A percentile compares a stretch with the other conserved stretches of the same genome.
phyloP scores from a whole-genome alignment of 2,888 invertebrate genomes.

The Idaea dimidiata region DNA sequence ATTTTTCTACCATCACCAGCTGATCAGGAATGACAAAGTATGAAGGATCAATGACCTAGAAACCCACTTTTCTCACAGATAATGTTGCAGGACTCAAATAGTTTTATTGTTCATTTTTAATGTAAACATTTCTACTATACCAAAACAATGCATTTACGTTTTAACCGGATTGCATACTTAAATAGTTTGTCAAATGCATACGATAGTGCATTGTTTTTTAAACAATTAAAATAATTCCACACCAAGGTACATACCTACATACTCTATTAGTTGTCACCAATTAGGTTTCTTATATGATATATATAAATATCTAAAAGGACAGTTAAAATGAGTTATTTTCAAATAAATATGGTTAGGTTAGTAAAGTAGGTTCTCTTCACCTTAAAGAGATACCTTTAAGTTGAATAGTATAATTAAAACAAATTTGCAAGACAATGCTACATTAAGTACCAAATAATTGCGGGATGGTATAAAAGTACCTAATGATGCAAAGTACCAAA shows the following conservation, averaged over 20 bases:
- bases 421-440: no score
- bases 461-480: no score
- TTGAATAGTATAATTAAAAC: no score
- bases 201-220: neutral
- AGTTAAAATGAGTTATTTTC: no score
- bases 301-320: neutral
- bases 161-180: conserved; percentile 10
- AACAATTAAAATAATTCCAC: neutral
- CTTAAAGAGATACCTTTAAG: no score
- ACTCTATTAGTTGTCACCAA: neutral
- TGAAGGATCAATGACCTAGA: neutral
- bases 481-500: neutral
- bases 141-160: conserved; percentile 7
- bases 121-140: neutral
- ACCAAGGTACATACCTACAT: neutral
- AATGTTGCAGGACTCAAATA: neutral
- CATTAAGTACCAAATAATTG: no score
- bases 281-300: neutral
- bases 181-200: conserved; percentile 16
- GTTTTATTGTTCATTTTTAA: neutral
- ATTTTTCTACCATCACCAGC: neutral
- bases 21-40: neutral
- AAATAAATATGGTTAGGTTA: no score
- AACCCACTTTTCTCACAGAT: neutral
- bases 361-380: no score